These are phyloP conservation scores for Thinocorus orbignyianus DNA, from an alignment of 2,113 vertebrate genomes.

Conservation along the genomic window DNA sequence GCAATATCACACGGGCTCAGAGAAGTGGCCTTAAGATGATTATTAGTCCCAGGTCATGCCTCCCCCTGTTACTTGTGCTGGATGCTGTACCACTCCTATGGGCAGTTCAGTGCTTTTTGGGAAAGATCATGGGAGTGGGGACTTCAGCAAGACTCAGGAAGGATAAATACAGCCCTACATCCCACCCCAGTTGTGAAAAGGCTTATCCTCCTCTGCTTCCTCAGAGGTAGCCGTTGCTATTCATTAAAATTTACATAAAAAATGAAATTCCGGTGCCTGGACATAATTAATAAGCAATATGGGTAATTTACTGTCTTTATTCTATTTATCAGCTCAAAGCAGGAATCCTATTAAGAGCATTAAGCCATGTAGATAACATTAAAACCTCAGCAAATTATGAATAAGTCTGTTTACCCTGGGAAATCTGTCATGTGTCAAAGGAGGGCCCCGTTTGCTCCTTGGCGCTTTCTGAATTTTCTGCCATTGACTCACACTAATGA, in stretches of 20 bases:
- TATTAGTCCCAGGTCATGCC: not conserved
- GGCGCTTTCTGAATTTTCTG: not conserved
- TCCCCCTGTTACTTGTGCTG: not conserved
- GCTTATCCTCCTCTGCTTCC: not conserved
- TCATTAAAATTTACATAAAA: not conserved
- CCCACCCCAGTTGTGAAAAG: not conserved
- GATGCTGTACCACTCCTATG: not conserved
- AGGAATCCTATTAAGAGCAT: not conserved
- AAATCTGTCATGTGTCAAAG: not conserved
- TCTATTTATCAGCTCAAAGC: not conserved
- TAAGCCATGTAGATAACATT: not conserved
- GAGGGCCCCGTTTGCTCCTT: not conserved
- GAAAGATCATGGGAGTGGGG: not conserved
- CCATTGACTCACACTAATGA: not conserved
- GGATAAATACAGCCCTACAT: not conserved
- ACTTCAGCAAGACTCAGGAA: not conserved
- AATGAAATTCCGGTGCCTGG: not conserved
- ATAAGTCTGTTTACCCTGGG: not conserved
- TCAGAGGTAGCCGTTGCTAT: not conserved
- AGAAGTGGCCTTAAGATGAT: not conserved
- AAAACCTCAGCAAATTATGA: not conserved
- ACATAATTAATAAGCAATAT: not conserved
- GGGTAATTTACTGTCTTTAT: not conserved
- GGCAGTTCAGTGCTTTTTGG: not conserved
- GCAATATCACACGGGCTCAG: not conserved